Evolutionary conservation across 1,140 invertebrate genomes (phyloP).

Genomic region (Helicoverpa armigera): DNA sequence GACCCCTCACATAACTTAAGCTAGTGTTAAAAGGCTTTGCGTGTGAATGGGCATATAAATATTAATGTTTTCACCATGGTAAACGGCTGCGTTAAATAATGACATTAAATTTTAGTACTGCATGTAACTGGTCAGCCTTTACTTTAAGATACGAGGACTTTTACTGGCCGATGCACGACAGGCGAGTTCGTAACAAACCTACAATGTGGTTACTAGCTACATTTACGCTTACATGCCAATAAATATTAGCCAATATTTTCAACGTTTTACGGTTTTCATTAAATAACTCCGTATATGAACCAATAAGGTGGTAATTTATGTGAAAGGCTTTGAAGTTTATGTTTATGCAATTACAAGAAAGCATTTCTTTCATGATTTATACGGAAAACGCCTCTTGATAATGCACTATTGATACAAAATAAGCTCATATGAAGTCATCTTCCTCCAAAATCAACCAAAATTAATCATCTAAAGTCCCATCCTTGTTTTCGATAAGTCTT

Average conservation of each 20-base stretch:
- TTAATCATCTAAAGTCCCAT: too few species aligned
- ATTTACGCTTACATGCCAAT: neutral
- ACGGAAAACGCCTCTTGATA: too few species aligned
- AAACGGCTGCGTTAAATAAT: slow-evolving; percentile 2
- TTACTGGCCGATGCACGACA: neutral
- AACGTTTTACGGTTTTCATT: too few species aligned
- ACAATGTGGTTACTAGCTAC: slow-evolving; percentile 2
- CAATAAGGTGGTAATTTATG: too few species aligned
- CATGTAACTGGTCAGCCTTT: neutral
- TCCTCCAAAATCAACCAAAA: too few species aligned
- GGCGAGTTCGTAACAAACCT: neutral
- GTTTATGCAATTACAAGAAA: too few species aligned
- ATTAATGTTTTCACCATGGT: slow-evolving; percentile 9
- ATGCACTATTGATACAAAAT: too few species aligned
- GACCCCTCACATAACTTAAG: neutral
- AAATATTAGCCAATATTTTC: neutral
- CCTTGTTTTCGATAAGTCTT: too few species aligned
- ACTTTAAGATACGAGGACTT: slow-evolving; percentile 4
- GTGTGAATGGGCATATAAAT: slow-evolving; percentile 26
- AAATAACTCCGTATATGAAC: too few species aligned
- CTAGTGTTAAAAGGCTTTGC: slow-evolving; percentile 22
- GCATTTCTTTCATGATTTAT: too few species aligned
- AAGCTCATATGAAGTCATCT: too few species aligned
- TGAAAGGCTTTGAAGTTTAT: too few species aligned
- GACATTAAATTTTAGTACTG: slow-evolving; percentile 11